Evolutionary conservation across 37 sponge, comb jelly and placozoan species (phyloP), one percentile per base, ranked within the genome.

Genomic region (Chondrosia reniformis): DNA sequence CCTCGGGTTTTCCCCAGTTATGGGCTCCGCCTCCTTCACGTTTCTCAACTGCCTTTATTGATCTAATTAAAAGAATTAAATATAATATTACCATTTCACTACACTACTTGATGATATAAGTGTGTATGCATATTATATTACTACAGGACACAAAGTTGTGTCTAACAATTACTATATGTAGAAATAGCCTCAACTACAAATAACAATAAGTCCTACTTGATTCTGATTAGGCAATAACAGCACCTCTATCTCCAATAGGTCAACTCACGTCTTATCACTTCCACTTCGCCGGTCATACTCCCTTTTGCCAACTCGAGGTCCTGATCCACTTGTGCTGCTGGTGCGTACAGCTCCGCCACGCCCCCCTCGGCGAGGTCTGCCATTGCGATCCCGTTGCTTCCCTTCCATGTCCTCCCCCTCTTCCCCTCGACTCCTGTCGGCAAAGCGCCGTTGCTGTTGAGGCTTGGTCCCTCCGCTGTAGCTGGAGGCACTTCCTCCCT

Each of bases 271-370:
- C 69, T 84, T 86, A 64, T 89, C 91, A 37, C 88, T 90, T 44
- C 94, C 94, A 75, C 92, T 90, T 55, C 93, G 65, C 54, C 94
- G 63, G 22, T 94, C 94, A 65, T 87, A 94, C 83, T 94, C 94
- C 38, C 94, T 80, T 62, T 94, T 94, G 45, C 93, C 93, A 45
- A 80, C 77, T 25, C 82, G 55, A 31, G 33, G 25, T 13, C 58
- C 79, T 27, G 34, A 43, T 15, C 83, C 72, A 27, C 32, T 42
- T 41, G 79, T 65, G 19, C 41, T 57, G 52, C 44, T 21, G 24
- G 17, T 33, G 2, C 82, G 32, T 46, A n/a, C 46, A 22, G 21
- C 28, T 22, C 82, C 75, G 3, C 67, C 80, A 2, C 82, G 73
- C 1, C 74, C 86, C 12, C 84, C 94, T 39, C 90, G 37, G 22